Conservation (phyloP, 2,888 invertebrate species). For the Polyploca ridens region DNA sequence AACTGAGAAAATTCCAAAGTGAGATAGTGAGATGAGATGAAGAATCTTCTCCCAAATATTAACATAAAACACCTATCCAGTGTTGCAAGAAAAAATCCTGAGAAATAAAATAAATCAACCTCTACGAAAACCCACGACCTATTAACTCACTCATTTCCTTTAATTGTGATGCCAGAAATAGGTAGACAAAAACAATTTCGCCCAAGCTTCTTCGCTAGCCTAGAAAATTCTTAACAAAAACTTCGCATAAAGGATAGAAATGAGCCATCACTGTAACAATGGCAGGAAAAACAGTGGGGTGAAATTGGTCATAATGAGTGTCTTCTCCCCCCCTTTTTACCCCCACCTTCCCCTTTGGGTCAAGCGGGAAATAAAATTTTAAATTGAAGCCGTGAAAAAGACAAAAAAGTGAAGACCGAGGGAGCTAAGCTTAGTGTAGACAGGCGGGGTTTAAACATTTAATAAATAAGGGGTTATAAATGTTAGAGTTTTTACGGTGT, state of each 20-base stretch:
- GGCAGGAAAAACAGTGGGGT: slow-evolving; percentile 61
- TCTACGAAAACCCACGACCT: background rate
- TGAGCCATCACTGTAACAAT: slow-evolving; percentile 66
- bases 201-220: slow-evolving; percentile 26
- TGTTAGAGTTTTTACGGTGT: background rate
- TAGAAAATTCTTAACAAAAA: slow-evolving; percentile 55
- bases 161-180: background rate
- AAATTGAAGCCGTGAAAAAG: slow-evolving; percentile 79
- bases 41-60: no score
- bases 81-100: no score
- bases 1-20: no score
- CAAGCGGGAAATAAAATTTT: slow-evolving; percentile 79
- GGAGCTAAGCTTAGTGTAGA: slow-evolving; percentile 35
- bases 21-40: no score
- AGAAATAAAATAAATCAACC: background rate
- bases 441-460: slow-evolving; percentile 14
- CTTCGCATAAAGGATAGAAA: slow-evolving; percentile 66
- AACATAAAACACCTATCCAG: no score
- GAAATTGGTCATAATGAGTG: slow-evolving; percentile 83
- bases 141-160: background rate
- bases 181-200: background rate
- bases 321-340: slow-evolving; percentile 41
- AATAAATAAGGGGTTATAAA: background rate
- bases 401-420: slow-evolving; percentile 67
- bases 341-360: slow-evolving; percentile 64